Base-by-base conservation (phyloP, 2,888 invertebrate genomes). In the Baronia brevicornis region DNA sequence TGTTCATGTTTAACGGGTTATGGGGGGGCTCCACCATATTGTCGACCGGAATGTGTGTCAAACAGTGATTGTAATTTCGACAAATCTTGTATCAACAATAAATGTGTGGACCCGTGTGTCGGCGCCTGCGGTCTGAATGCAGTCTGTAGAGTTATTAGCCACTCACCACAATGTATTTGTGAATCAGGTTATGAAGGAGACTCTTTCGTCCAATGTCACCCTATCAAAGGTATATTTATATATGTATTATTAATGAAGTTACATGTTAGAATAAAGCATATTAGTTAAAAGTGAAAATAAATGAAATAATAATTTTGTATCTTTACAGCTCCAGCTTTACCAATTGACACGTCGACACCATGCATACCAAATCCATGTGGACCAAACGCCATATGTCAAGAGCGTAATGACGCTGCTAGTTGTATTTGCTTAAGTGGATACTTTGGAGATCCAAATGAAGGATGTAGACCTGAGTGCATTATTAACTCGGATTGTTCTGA, bases 141-240 rank as follows among this genome's bases (percentile, higher is more conserved):
- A 1, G 75, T 88, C 30, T 96, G 96, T 59, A 85, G 90, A 38
- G 92, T 93, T 1, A 87, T 94, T 30, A 94, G 94, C 62, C 96
- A 96, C 65, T 92, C 91, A 46, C 94, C 96, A 1, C 90, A 93
- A 36, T 96, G 96, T 58, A 88, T 87, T 32, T 96, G 96, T 57
- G 90, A 90, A 43, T 60, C 73, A 13, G 87, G 87, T 33, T 88
- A 87, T 57, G 85, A 89, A 37, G 95, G 95, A 27, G 91, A 95
- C 86, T 92, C 95, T 17, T 93, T 94, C 55, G 86, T 88, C 19
- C 86, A 88, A 49, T 94, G 94, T 60, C 51, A 64, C 20, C 69
- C 69, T 14, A 51, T 65, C 18, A 52, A 54, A 68, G 64, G 66
- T 85, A 86, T 47, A 39, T 33, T 19, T 15, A 5, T 4, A 6